Evolutionary conservation across 2,113 vertebrate species (phyloP).

Genomic region (Pyxicephalus adspersus): DNA sequence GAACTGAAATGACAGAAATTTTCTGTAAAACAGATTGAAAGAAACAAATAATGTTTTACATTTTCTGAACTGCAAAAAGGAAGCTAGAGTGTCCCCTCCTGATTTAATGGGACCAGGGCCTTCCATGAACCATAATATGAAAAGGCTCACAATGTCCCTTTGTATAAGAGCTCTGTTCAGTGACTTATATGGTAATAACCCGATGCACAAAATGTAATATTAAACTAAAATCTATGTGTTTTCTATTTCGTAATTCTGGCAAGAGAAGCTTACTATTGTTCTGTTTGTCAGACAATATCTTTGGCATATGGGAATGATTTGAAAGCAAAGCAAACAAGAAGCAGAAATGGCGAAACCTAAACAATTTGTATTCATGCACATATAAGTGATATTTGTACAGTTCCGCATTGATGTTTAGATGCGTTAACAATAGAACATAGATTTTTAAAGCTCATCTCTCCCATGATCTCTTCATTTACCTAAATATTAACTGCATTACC

Average conservation of each 20-base stretch:
- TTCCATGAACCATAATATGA: neutral
- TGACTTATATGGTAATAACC: conserved; percentile 31
- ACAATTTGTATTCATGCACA: conserved; percentile 26
- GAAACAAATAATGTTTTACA: no score
- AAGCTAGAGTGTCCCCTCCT: neutral
- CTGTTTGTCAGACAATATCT: conserved; percentile 19
- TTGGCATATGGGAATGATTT: conserved; percentile 23
- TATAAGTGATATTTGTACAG: neutral
- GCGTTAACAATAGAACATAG: no score
- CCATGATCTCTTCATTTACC: no score
- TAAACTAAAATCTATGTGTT: neutral
- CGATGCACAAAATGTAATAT: neutral
- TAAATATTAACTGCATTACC: no score
- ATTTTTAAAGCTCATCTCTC: no score
- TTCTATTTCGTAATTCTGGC: neutral
- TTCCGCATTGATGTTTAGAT: neutral
- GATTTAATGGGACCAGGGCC: neutral
- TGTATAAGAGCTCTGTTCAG: neutral
- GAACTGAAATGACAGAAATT: no score
- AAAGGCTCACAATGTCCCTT: neutral
- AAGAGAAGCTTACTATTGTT: conserved; percentile 32
- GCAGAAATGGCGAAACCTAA: conserved; percentile 33
- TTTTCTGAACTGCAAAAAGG: no score
- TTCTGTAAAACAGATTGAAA: no score
- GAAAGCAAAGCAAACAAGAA: conserved; percentile 48